Percentiles rank a stretch among this genome's conserved stretches.
These are phyloP conservation scores for Nannoperca obscura DNA, from an alignment of 2,797 vertebrate genomes.

Conservation along the genomic window DNA sequence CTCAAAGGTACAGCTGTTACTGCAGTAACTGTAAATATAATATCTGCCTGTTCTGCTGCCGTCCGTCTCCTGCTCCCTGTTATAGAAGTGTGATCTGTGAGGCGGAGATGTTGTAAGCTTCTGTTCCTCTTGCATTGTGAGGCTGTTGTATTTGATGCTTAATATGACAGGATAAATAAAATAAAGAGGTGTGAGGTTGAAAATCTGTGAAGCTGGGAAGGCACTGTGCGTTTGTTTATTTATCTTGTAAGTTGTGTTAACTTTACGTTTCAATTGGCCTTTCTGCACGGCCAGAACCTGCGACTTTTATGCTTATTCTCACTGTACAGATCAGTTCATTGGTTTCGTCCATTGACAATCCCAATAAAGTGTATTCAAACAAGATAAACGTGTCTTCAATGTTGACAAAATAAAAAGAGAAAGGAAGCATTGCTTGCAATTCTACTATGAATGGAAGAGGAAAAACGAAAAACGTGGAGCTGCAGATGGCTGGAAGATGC, in stretches of 20 bases:
- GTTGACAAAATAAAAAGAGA: neutral
- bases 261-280: neutral
- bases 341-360: neutral
- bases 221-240: neutral
- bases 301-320: neutral
- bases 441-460: neutral
- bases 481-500: neutral
- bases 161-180: neutral
- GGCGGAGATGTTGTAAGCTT: neutral
- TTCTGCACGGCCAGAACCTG: neutral
- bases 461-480: neutral
- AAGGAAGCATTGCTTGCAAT: neutral
- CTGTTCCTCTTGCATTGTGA: neutral
- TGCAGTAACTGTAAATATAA: neutral
- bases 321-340: neutral
- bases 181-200: neutral
- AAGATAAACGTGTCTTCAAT: neutral
- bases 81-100: neutral
- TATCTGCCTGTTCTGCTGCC: slow-evolving; percentile 8
- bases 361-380: slow-evolving; percentile 1
- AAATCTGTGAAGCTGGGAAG: neutral
- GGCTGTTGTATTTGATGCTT: slow-evolving; percentile 1
- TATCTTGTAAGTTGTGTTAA: neutral
- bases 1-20: slow-evolving; percentile 87
- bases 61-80: neutral